A percentile compares a stretch with the other conserved stretches of the same genome.
phyloP scores from a whole-genome alignment of 2,113 vertebrate genomes.

The Camelus bactrianus region DNA sequence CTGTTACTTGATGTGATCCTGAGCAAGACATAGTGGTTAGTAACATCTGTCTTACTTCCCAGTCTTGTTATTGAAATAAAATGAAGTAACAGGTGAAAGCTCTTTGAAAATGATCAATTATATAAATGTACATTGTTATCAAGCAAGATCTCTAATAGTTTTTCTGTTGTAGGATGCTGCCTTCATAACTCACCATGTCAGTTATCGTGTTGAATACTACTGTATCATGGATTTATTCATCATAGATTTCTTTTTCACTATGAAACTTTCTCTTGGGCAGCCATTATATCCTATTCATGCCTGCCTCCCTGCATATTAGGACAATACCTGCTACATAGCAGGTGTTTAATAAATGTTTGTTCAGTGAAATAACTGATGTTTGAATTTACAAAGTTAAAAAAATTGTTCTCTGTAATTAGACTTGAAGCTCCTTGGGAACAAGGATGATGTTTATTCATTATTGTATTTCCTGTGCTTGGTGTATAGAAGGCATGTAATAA shows the following conservation, averaged over 20 bases:
- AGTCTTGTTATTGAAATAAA: constrained; percentile 62
- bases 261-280: constrained; percentile 31
- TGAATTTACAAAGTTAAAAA: constrained; percentile 46
- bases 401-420: constrained; percentile 59
- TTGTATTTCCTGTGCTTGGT: constrained; percentile 1
- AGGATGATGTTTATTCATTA: constrained; percentile 23
- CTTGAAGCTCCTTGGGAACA: constrained; percentile 29
- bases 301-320: not conserved
- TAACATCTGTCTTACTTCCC: constrained; percentile 7
- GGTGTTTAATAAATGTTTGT: constrained; percentile 45
- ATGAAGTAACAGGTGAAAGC: constrained; percentile 23
- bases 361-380: constrained; percentile 39
- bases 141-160: constrained; percentile 21
- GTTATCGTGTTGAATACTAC: not conserved
- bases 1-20: constrained; percentile 27
- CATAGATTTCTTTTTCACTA: not conserved
- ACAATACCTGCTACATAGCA: not conserved
- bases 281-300: not conserved
- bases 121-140: constrained; percentile 15
- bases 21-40: constrained; percentile 4
- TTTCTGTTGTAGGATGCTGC: constrained; percentile 30
- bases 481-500: constrained; percentile 52
- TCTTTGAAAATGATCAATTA: constrained; percentile 3
- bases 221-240: not conserved
- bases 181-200: constrained; percentile 13